Evolutionary conservation across 2,888 invertebrate genomes (phyloP).

Genomic region (Griposia aprilina): DNA sequence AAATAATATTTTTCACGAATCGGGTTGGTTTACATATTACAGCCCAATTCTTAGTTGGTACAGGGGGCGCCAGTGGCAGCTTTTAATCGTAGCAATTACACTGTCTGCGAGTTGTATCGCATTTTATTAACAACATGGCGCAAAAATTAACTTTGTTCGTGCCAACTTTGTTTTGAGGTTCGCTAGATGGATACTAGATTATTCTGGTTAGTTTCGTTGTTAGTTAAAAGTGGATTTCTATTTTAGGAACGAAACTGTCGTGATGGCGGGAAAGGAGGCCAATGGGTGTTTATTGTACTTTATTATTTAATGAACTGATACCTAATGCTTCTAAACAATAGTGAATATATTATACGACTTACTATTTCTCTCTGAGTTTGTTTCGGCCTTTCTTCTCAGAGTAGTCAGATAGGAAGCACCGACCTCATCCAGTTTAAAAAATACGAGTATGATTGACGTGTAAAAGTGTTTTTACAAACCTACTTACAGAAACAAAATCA

Average conservation of each 20-base stretch:
- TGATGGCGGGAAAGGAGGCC: neutral
- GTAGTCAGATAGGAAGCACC: too few species aligned
- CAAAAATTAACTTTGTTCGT: conserved; percentile 60
- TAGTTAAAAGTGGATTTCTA: neutral
- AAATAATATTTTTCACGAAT: neutral
- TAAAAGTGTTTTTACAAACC: too few species aligned
- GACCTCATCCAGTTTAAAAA: too few species aligned
- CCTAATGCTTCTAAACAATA: too few species aligned
- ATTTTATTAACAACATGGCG: conserved; percentile 62
- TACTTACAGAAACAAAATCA: too few species aligned
- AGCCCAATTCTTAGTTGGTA: conserved; percentile 50
- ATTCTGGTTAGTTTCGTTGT: conserved; percentile 16
- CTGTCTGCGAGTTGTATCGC: conserved; percentile 61
- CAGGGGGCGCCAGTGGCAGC: conserved; percentile 54
- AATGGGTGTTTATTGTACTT: too few species aligned
- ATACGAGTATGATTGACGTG: too few species aligned
- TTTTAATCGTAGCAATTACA: conserved; percentile 67
- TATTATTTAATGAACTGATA: too few species aligned
- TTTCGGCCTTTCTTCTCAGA: too few species aligned
- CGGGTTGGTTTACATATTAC: conserved; percentile 49
- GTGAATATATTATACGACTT: too few species aligned
- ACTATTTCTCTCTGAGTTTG: too few species aligned
- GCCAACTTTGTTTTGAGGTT: conserved; percentile 46
- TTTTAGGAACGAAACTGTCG: neutral
- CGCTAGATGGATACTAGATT: conserved; percentile 16